Evolutionary conservation across 1,140 invertebrate species (phyloP), one percentile per base, ranked within the genome.

Genomic region (Pectinophora gossypiella): DNA sequence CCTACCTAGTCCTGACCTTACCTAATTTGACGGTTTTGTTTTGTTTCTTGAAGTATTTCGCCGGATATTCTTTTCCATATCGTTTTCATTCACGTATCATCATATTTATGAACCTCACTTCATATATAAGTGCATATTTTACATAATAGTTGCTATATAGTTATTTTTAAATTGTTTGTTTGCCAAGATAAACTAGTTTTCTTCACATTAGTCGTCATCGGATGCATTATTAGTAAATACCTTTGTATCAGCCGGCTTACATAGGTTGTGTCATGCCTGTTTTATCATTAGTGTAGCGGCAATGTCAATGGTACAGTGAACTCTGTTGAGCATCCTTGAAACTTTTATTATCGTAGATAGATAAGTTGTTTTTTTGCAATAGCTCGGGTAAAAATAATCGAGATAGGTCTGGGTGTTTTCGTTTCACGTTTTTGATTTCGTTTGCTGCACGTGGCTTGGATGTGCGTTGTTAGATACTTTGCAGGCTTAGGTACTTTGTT

Each of bases 271-370:
- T 40, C 16, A 40, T 40, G 36, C 16, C n/a, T 40, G 16, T 18
- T 40, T 40, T 40, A 40, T 40, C 36, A 40, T 40, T 40, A 40
- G 16, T 18, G 16, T n/a, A 32, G 9, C 54, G 61, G 51, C 82
- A 85, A 85, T 82, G 79, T 85, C 82, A 83, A 61, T 51, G 54
- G 82, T 59, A 45, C 76, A 54, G 67, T 84, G 82, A 84, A 84
- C 82, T 58, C 54, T 54, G 9, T 1, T 32, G 36, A 13, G 56
- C 55, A 75, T 78, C 77, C 76, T 80, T 82, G 74, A 75, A 73
- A 64, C 47, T 69, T 69, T 57, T 67, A 56, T 54, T 61, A 69
- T 67, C 59, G 62, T 70, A 40, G 43, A 56, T 61, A 76, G 81
- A 85, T 85, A 79, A 74, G 58, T 40, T 40, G 36, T 40, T 40